Evolutionary conservation across 2,797 vertebrate species (phyloP), one percentile per base, ranked within the genome.

Genomic region (Linurgus olivaceus): DNA sequence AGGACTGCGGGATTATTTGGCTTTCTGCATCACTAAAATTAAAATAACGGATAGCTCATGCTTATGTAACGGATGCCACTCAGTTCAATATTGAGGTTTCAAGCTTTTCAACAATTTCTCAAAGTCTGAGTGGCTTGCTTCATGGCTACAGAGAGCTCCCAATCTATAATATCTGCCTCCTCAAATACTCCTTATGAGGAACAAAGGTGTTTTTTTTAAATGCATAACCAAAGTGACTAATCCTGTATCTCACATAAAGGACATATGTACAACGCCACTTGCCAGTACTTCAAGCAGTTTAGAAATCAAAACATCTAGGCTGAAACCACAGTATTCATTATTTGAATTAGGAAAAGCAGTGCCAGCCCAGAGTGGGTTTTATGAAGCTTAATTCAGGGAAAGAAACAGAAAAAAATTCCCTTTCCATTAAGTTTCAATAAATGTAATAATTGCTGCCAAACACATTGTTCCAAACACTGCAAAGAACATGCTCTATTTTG

Each of bases 11-110:
- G 55, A 85, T 55, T 77, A 57, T 90, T 82, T 65, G 67, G 65
- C 66, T 89, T 82, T 96, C 91, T 85, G 86, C 80, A 66, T 73
- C 74, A 74, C 71, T 72, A 28, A 79, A 92, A 84, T 16, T 25
- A 89, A 85, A 81, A 37, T 84, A 87, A 86, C 57, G 93, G 93
- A 94, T 94, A 96, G 95, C 89, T 96, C 93, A 88, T 93, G 84
- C 82, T 91, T 95, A 94, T 79, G 83, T 63, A 93, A 95, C 14
- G 26, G 82, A 63, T 70, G 78, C 63, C 55, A 51, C 38, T 77
- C 2, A 0, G 52, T 70, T 76, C 81, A 86, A 62, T 52, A 54
- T 9, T 1, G 4, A 82, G 31, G 35, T 67, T 93, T 90, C 84
- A 71, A 71, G 72, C 42, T 42, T 72, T 93, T 80, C 75, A 83